Conservation (phyloP, 2,888 invertebrate species). For the Boloria selene region DNA sequence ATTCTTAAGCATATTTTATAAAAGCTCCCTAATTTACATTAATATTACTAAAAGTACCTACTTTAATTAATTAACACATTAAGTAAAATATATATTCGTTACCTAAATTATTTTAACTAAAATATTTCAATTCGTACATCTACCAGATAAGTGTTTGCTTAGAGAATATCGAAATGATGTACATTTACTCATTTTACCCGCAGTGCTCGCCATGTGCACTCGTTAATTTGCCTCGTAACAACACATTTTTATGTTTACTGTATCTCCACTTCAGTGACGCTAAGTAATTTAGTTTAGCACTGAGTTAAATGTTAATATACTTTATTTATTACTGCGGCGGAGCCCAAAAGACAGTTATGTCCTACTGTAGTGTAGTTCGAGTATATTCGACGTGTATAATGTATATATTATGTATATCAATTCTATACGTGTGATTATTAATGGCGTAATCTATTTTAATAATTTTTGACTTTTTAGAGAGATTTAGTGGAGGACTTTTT, state of each 20-base stretch:
- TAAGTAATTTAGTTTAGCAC: constrained; percentile 37
- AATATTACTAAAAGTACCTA: no score
- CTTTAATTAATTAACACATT: no score
- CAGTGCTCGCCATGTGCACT: constrained; percentile 57
- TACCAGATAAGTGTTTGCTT: not conserved
- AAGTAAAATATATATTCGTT: constrained; percentile 46
- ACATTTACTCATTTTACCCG: constrained; percentile 40
- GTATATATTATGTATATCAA: no score
- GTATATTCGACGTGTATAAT: no score
- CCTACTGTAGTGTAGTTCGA: no score
- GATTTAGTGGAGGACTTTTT: no score
- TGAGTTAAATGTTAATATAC: not conserved
- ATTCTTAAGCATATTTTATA: no score
- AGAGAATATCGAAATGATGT: not conserved
- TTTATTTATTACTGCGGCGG: not conserved
- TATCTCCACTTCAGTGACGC: constrained; percentile 51
- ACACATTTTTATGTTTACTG: constrained; percentile 67
- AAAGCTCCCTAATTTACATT: no score
- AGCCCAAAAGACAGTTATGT: no score
- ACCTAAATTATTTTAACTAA: not conserved
- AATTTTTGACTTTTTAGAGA: no score
- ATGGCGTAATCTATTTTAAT: no score
- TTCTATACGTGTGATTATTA: no score
- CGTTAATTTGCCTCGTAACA: constrained; percentile 69
- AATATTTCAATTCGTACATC: not conserved